Percentiles rank a stretch among this genome's conserved stretches.
Conservation (phyloP, 2,113 vertebrate genomes). For the Coryphaenoides rupestris region DNA sequence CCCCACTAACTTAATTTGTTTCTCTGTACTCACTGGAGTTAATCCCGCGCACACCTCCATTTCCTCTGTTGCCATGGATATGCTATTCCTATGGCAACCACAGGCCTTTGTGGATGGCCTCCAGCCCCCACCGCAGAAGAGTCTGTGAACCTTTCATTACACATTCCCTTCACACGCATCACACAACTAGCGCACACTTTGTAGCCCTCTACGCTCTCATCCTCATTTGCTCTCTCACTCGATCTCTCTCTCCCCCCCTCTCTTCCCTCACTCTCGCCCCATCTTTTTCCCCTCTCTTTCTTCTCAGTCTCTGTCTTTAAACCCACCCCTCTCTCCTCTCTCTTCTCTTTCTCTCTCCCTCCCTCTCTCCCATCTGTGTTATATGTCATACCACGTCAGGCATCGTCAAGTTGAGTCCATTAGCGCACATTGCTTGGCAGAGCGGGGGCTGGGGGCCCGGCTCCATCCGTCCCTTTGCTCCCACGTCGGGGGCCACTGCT, state of each 20-base stretch:
- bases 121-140: constrained; percentile 54
- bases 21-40: constrained; percentile 59
- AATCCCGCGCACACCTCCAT: constrained; percentile 62
- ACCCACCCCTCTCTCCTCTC: background rate
- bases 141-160: constrained; percentile 64
- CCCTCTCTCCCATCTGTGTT: background rate
- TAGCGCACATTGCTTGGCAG: background rate
- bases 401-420: background rate
- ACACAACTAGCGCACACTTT: constrained; percentile 29
- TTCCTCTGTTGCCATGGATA: constrained; percentile 75
- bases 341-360: background rate
- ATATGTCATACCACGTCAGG: too few relatives aligned
- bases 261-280: background rate
- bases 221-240: background rate
- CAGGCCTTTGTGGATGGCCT: constrained; percentile 64
- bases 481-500: background rate
- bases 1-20: constrained; percentile 59
- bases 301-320: background rate
- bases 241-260: background rate
- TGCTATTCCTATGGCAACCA: constrained; percentile 78
- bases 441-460: too few relatives aligned
- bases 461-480: too few relatives aligned
- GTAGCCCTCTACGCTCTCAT: constrained; percentile 14
- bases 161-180: constrained; percentile 58
- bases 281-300: constrained; percentile 1